Conservation (phyloP, 1,140 invertebrate species). For the Macrosteles quadrilineatus region DNA sequence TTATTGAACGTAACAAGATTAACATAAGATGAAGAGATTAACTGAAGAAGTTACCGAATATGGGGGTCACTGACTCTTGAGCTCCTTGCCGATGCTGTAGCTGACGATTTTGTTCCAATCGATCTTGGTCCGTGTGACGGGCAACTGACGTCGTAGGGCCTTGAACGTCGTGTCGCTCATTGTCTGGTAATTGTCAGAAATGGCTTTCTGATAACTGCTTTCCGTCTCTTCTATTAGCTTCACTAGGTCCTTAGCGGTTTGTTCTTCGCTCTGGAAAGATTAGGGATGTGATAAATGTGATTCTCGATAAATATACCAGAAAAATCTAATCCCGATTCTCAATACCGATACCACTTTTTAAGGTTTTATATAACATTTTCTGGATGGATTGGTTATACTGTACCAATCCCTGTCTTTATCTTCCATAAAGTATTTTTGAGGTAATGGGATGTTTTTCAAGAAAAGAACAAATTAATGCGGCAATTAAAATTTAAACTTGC, state of each 20-base stretch:
- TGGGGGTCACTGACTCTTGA: constrained; percentile 56
- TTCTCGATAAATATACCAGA: too few species aligned
- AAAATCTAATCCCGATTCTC: too few species aligned
- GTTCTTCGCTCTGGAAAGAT: constrained; percentile 67
- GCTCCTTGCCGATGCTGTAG: constrained; percentile 97
- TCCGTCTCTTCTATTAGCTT: constrained; percentile 88
- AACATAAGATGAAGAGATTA: constrained; percentile 12
- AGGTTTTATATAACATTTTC: too few species aligned
- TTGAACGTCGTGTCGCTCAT: constrained; percentile 99
- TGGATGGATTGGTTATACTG: too few species aligned
- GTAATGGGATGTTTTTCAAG: too few species aligned
- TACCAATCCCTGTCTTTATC: too few species aligned
- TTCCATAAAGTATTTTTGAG: too few species aligned
- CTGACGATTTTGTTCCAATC: constrained; percentile 99
- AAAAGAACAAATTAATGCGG: too few species aligned
- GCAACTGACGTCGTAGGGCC: constrained; percentile 92
- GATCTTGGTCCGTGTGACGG: constrained; percentile 98
- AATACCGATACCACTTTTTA: too few species aligned
- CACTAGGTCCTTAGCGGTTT: constrained; percentile 66
- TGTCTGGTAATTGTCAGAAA: constrained; percentile 97
- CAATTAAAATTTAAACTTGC: too few species aligned
- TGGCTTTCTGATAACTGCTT: constrained; percentile 93
- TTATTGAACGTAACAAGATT: constrained; percentile 25
- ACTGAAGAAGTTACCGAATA: constrained; percentile 2
- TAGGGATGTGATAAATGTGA: too few species aligned